These are phyloP conservation scores for Uria lomvia DNA, from an alignment of 2,113 vertebrate genomes.

Conservation along the genomic window DNA sequence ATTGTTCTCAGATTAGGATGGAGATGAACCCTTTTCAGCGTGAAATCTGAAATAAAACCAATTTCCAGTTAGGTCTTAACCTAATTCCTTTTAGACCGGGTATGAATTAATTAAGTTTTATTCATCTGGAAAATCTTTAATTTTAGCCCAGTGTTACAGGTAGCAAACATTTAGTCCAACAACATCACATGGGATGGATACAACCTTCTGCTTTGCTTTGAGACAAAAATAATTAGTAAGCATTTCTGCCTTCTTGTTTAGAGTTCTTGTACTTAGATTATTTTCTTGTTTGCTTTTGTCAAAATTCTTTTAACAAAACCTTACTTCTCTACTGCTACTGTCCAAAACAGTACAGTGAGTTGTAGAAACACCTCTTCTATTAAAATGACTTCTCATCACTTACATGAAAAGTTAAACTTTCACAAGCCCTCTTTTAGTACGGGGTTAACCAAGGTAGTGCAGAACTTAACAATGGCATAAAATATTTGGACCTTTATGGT, in stretches of 20 bases:
- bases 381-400: background rate
- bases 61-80: background rate
- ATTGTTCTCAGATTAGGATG: background rate
- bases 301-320: background rate
- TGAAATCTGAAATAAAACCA: background rate
- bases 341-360: background rate
- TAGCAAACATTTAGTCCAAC: background rate
- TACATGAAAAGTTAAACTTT: background rate
- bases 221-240: background rate
- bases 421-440: background rate
- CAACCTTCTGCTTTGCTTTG: background rate
- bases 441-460: background rate
- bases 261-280: background rate
- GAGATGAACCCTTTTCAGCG: background rate
- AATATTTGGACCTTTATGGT: background rate
- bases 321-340: background rate
- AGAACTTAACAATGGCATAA: background rate
- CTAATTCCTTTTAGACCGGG: background rate
- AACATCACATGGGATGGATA: background rate
- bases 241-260: background rate
- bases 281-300: background rate
- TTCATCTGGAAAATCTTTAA: background rate
- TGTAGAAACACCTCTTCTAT: background rate
- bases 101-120: background rate
- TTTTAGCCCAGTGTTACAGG: background rate